A percentile compares a stretch with the other conserved stretches of the same genome.
phyloP scores from a whole-genome alignment of 2,113 vertebrate species.

The Reinhardtius hippoglossoides region DNA sequence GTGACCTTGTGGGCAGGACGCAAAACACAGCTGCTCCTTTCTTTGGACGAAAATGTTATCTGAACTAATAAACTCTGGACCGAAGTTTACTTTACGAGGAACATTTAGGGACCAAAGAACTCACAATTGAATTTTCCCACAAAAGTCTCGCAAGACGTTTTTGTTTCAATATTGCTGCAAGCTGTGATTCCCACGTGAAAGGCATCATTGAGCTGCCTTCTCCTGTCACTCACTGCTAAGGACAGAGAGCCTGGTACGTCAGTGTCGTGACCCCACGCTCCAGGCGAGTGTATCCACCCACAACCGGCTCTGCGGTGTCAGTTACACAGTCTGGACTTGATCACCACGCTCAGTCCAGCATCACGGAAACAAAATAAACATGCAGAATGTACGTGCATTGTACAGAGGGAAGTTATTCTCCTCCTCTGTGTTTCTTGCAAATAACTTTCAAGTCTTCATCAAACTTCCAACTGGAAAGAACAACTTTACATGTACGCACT shows the following conservation, averaged over 20 bases:
- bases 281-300: slow-evolving; percentile 89
- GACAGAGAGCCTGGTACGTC: slow-evolving; percentile 86
- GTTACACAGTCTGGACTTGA: slow-evolving; percentile 91
- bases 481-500: neutral
- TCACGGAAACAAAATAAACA: slow-evolving; percentile 44
- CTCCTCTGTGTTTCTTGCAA: slow-evolving; percentile 2
- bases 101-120: slow-evolving; percentile 81
- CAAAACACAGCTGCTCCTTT: slow-evolving; percentile 85
- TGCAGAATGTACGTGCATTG: slow-evolving; percentile 21
- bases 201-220: slow-evolving; percentile 89
- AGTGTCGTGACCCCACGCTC: slow-evolving; percentile 88
- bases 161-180: slow-evolving; percentile 87
- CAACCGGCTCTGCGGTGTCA: slow-evolving; percentile 85
- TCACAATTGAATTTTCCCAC: slow-evolving; percentile 91
- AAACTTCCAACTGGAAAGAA: neutral
- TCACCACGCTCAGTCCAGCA: slow-evolving; percentile 69
- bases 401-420: slow-evolving; percentile 32
- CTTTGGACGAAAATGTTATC: slow-evolving; percentile 82
- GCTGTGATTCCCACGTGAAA: slow-evolving; percentile 97
- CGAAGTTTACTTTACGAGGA: slow-evolving; percentile 82
- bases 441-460: slow-evolving; percentile 4
- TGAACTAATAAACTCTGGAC: slow-evolving; percentile 87
- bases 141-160: slow-evolving; percentile 84
- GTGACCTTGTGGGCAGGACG: slow-evolving; percentile 76
- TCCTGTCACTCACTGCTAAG: slow-evolving; percentile 91